Evolutionary conservation across 2,113 vertebrate species (phyloP).

Genomic region (Gobiocypris rarus): DNA sequence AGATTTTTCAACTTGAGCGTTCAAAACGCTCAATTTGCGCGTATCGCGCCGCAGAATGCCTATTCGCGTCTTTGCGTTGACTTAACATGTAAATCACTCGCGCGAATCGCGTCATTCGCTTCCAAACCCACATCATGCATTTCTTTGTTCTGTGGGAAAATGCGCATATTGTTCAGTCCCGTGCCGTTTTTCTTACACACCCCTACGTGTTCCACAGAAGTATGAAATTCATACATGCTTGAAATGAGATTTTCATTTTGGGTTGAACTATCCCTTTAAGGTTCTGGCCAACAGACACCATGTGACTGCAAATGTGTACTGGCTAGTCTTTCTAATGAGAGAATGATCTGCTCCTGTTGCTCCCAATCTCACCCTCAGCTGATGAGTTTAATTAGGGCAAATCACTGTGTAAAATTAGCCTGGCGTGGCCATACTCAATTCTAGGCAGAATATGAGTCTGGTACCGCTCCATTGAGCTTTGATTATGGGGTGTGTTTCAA

Average conservation of each 20-base stretch:
- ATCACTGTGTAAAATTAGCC: not conserved
- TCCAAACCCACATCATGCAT: not conserved
- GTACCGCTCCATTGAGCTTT: too few species aligned
- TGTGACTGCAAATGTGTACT: not conserved
- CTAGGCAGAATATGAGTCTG: too few species aligned
- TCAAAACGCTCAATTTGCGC: too few species aligned
- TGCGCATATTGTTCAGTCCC: not conserved
- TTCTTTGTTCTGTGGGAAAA: not conserved
- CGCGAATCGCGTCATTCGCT: too few species aligned
- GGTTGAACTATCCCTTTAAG: not conserved
- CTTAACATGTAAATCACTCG: too few species aligned
- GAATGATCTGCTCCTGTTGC: not conserved
- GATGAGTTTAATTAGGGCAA: slow-evolving; percentile 7
- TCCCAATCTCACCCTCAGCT: not conserved
- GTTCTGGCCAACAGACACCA: not conserved
- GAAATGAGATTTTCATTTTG: not conserved
- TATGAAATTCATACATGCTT: not conserved
- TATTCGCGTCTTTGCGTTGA: too few species aligned
- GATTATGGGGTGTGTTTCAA: too few species aligned
- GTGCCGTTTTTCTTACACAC: not conserved
- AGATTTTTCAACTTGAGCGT: too few species aligned
- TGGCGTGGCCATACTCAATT: too few species aligned
- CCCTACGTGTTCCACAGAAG: not conserved
- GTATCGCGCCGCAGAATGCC: too few species aligned
- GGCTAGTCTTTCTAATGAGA: not conserved